phyloP scores from a whole-genome alignment of 2,113 vertebrate species.

The Paralichthys olivaceus region DNA sequence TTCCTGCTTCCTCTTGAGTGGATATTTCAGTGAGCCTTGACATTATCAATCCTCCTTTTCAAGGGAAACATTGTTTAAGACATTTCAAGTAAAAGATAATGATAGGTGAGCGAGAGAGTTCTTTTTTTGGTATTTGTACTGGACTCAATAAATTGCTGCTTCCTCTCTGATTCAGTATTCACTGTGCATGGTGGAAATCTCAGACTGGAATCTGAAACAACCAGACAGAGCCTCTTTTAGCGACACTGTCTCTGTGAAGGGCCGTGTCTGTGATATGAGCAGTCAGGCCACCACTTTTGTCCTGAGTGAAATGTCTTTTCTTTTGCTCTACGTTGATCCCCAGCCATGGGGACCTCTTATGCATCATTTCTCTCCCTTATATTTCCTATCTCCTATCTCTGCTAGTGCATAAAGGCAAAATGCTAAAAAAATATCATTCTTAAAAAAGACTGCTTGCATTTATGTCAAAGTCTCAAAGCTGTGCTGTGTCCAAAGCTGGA shows the following conservation, averaged over 20 bases:
- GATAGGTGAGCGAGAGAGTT: neutral
- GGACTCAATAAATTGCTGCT: neutral
- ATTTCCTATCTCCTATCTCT: neutral
- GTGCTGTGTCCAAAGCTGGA: neutral
- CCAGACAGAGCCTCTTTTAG: neutral
- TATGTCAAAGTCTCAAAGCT: neutral
- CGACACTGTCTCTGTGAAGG: neutral
- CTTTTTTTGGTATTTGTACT: neutral
- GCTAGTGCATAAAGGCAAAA: neutral
- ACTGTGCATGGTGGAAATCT: neutral
- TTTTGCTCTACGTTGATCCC: neutral
- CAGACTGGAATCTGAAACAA: neutral
- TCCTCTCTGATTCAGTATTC: neutral
- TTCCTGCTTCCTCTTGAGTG: slow-evolving; percentile 75
- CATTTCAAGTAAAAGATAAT: neutral
- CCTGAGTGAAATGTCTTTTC: neutral
- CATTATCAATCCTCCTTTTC: slow-evolving; percentile 78
- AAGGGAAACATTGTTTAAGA: slow-evolving; percentile 66
- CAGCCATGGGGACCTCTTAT: neutral
- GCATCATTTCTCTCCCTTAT: neutral
- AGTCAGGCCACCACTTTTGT: neutral
- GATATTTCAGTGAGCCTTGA: slow-evolving; percentile 64
- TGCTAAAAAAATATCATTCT: neutral
- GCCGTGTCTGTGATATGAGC: neutral
- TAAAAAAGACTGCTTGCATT: neutral